phyloP scores from a whole-genome alignment of 1,140 invertebrate genomes.

The Drosophila sturtevanti region DNA sequence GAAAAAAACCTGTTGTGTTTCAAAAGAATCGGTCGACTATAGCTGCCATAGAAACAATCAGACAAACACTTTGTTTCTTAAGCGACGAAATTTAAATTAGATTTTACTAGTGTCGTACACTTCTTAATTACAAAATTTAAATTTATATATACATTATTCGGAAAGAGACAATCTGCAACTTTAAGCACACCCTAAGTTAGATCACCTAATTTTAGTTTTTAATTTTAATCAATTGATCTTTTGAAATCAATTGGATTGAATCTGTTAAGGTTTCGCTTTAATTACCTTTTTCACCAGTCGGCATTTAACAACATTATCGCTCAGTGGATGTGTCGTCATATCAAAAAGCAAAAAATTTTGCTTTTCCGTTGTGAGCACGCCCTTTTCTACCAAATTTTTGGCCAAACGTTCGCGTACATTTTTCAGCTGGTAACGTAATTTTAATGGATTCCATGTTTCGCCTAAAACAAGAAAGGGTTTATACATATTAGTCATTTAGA shows the following conservation, averaged over 20 bases:
- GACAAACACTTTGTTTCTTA: no score
- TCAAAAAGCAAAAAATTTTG: conserved; percentile 99
- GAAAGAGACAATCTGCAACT: no score
- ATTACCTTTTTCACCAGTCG: conserved; percentile 97
- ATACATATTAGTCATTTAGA: conserved; percentile 36
- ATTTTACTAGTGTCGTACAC: no score
- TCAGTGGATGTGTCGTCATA: conserved; percentile 99
- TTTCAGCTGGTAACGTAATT: conserved; percentile 98
- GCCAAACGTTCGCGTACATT: conserved; percentile 99
- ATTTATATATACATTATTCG: no score
- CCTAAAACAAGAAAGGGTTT: conserved; percentile 86
- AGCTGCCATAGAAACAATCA: no score
- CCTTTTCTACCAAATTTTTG: conserved; percentile 99
- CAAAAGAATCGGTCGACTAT: no score
- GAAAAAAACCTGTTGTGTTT: no score
- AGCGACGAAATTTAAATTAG: no score
- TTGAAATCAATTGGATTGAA: background rate
- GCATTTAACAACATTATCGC: conserved; percentile 97
- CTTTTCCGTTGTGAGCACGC: conserved; percentile 99
- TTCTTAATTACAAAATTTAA: no score
- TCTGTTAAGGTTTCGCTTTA: background rate
- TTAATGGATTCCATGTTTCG: conserved; percentile 99
- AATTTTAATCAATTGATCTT: background rate
- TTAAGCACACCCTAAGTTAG: no score
- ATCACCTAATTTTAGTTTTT: no score